Conservation (phyloP, 92 coral and sea anemone genomes). For the Epizoanthus rinbou region DNA sequence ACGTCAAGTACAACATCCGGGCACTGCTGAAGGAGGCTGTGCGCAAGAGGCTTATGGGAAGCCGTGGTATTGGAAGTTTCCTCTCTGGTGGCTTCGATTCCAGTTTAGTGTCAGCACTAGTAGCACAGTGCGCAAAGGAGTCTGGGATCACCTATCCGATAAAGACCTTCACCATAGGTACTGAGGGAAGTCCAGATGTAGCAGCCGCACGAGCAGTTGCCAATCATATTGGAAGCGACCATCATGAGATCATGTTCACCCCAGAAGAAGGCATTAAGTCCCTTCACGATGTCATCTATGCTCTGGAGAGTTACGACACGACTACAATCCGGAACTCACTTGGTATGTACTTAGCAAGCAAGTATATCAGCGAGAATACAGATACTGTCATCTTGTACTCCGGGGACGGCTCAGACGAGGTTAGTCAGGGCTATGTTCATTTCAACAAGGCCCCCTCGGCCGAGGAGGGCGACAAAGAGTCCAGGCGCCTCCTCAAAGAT, state of each 20-base stretch:
- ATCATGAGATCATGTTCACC: slow-evolving; percentile 61
- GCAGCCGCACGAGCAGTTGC: slow-evolving; percentile 72
- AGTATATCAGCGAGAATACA: slow-evolving; percentile 60
- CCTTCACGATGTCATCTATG: slow-evolving; percentile 49
- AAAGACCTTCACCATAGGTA: slow-evolving; percentile 56
- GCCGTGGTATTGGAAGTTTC: slow-evolving; percentile 50
- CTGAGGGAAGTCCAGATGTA: slow-evolving; percentile 61
- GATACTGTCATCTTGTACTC: slow-evolving; percentile 54
- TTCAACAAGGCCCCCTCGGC: slow-evolving; percentile 61
- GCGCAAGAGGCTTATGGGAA: slow-evolving; percentile 51
- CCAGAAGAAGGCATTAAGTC: slow-evolving; percentile 61
- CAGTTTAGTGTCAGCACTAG: slow-evolving; percentile 52
- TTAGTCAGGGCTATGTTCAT: slow-evolving; percentile 58
- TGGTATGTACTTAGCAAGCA: slow-evolving; percentile 42
- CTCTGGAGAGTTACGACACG: slow-evolving; percentile 62
- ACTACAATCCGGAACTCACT: slow-evolving; percentile 43
- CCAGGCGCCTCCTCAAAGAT: slow-evolving; percentile 55
- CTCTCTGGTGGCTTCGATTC: slow-evolving; percentile 66
- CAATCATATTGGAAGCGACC: slow-evolving; percentile 54
- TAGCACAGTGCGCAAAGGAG: slow-evolving; percentile 49
- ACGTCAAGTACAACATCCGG: slow-evolving; percentile 53
- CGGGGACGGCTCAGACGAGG: slow-evolving; percentile 65
- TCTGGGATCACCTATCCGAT: slow-evolving; percentile 36
- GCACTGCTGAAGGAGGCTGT: slow-evolving; percentile 51
- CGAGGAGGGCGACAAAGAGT: slow-evolving; percentile 63